A percentile compares a stretch with the other conserved stretches of the same genome.
Conservation (phyloP, 1,140 invertebrate species). For the Carposina sasakii region DNA sequence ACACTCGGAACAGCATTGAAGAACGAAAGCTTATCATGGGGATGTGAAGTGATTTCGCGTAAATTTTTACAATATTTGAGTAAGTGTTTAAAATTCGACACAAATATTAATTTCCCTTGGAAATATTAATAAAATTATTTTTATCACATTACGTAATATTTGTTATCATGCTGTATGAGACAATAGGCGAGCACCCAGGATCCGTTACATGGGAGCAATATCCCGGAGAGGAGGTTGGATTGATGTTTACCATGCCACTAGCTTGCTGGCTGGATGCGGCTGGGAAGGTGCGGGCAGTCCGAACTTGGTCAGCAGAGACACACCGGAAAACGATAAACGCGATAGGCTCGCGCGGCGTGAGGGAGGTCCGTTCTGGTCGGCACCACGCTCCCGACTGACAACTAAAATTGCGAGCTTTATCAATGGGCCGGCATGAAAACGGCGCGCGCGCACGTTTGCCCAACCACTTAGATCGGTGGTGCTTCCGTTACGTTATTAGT, state of each 20-base stretch:
- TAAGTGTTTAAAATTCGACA: no score
- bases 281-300: slow-evolving; percentile 20
- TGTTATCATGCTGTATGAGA: slow-evolving; percentile 51
- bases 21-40: no score
- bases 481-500: slow-evolving; percentile 61
- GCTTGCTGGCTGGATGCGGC: slow-evolving; percentile 34
- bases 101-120: no score
- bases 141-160: slow-evolving; percentile 56
- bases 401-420: slow-evolving; percentile 63
- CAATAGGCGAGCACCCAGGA: slow-evolving; percentile 46
- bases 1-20: no score
- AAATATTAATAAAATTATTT: slow-evolving; percentile 26
- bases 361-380: slow-evolving; percentile 37
- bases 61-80: no score
- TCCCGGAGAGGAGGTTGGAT: slow-evolving; percentile 39
- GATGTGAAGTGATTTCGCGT: no score
- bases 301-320: slow-evolving; percentile 14
- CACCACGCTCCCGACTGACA: slow-evolving; percentile 56
- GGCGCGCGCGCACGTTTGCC: slow-evolving; percentile 47
- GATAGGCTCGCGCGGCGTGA: slow-evolving; percentile 25
- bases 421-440: slow-evolving; percentile 36
- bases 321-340: background rate
- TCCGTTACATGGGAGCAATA: slow-evolving; percentile 34
- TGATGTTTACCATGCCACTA: slow-evolving; percentile 66
- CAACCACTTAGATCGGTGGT: slow-evolving; percentile 46